Conservation (phyloP, 2,888 invertebrate species). For the Drosophila macrospina region DNA sequence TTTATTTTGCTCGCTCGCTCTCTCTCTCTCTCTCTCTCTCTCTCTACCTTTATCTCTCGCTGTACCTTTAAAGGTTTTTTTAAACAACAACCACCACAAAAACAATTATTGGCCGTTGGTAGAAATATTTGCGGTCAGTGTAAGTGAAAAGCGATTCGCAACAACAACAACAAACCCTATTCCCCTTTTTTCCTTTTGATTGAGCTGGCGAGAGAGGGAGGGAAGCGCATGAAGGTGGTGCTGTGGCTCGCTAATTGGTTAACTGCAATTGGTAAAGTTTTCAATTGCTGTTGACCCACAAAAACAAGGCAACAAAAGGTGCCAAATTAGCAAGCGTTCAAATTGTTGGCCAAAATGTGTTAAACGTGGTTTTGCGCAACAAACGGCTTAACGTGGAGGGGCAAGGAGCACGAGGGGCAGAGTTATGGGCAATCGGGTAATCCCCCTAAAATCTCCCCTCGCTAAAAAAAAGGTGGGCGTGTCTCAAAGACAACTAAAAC, state of each 20-base stretch:
- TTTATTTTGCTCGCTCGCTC: not conserved
- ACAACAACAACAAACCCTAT: conserved; percentile 22
- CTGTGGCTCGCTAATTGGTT: conserved; percentile 62
- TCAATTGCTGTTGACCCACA: conserved; percentile 71
- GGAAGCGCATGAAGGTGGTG: not conserved
- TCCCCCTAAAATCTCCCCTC: not conserved
- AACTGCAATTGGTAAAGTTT: conserved; percentile 72
- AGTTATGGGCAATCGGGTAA: not conserved
- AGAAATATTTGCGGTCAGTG: conserved; percentile 42
- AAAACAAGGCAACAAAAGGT: conserved; percentile 22
- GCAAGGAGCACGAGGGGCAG: not conserved
- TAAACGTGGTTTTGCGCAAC: conserved; percentile 62
- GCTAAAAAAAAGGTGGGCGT: conserved; percentile 32
- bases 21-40: not conserved
- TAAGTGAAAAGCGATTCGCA: conserved; percentile 43
- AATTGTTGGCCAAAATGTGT: conserved; percentile 57
- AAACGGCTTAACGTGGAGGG: not conserved
- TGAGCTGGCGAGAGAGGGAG: not conserved
- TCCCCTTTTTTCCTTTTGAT: not conserved
- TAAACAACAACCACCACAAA: conserved; percentile 15
- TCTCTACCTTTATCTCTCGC: not conserved
- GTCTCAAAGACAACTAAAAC: conserved; percentile 51
- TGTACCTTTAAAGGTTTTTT: conserved; percentile 35
- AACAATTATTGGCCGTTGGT: conserved; percentile 41
- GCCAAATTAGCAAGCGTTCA: conserved; percentile 23